Percentiles rank a stretch among this genome's conserved stretches.
These are phyloP conservation scores for Axinella damicornis DNA, from an alignment of 37 sponge, comb jelly and placozoan genomes.

Conservation along the genomic window DNA sequence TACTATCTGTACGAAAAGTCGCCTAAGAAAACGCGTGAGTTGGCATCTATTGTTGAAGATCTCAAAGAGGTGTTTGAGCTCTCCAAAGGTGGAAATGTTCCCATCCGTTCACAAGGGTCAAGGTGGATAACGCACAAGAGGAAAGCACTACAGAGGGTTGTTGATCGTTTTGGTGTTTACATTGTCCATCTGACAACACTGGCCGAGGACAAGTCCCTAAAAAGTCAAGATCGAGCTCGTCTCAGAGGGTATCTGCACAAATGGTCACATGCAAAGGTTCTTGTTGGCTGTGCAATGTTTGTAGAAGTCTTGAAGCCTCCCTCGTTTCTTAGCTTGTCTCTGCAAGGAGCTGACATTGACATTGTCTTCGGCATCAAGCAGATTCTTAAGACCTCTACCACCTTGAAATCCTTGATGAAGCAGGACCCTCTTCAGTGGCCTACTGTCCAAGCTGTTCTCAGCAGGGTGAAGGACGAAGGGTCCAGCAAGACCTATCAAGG, in stretches of 20 bases:
- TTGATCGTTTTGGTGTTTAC: constrained; percentile 74
- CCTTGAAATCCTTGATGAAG: constrained; percentile 18
- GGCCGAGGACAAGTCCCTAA: constrained; percentile 30
- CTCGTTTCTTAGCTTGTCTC: constrained; percentile 18
- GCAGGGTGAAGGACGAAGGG: constrained; percentile 10
- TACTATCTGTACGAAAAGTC: constrained; percentile 61
- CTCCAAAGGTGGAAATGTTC: constrained; percentile 49
- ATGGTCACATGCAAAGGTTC: constrained; percentile 47
- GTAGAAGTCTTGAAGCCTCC: constrained; percentile 33
- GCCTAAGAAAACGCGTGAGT: constrained; percentile 61
- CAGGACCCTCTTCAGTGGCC: constrained; percentile 27
- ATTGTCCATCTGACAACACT: constrained; percentile 34
- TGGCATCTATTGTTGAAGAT: constrained; percentile 41
- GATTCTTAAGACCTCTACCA: constrained; percentile 30
- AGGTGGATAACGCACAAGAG: constrained; percentile 70
- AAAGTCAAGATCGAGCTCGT: constrained; percentile 28
- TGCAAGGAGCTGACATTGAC: constrained; percentile 52
- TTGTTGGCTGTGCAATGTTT: constrained; percentile 65
- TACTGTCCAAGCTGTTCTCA: constrained; percentile 37
- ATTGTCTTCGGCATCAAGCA: constrained; percentile 43
- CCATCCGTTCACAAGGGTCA: constrained; percentile 45
- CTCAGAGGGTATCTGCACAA: constrained; percentile 52
- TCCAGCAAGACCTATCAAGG: constrained; percentile 41
- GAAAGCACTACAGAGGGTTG: constrained; percentile 52
- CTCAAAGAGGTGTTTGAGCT: constrained; percentile 60